Conservation (phyloP, 53 echinoderm and acorn worm genomes). For the Pentamera pediparva region DNA sequence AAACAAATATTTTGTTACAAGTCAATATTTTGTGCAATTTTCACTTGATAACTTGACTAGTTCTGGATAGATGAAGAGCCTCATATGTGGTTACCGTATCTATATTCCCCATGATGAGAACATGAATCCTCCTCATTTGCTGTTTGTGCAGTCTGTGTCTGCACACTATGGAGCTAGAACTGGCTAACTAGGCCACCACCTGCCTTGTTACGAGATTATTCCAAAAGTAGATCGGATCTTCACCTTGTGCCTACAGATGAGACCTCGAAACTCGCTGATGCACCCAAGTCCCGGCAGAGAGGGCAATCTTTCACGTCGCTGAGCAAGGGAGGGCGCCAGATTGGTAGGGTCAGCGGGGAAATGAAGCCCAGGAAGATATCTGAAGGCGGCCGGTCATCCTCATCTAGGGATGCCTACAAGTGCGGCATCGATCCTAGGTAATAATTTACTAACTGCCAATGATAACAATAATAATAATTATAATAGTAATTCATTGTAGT, state of each 20-base stretch:
- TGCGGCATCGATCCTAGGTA: constrained; percentile 30
- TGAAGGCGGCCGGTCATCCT: neutral
- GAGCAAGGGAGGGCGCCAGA: neutral
- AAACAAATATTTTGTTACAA: too few relatives aligned
- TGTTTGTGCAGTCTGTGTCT: neutral
- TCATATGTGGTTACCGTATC: too few relatives aligned
- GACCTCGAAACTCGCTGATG: neutral
- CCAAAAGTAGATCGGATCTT: neutral
- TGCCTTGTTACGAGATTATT: neutral
- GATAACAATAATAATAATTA: neutral
- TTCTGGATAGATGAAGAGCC: too few relatives aligned
- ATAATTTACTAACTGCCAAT: neutral
- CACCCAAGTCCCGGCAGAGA: neutral
- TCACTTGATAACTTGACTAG: too few relatives aligned
- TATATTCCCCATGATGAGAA: too few relatives aligned
- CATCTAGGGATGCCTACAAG: neutral
- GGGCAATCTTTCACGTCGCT: constrained; percentile 16
- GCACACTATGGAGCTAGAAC: neutral
- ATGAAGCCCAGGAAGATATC: constrained; percentile 3
- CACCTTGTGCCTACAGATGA: neutral
- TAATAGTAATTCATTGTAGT: neutral
- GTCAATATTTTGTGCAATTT: too few relatives aligned
- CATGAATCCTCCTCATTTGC: too few relatives aligned
- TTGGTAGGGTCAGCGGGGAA: neutral
- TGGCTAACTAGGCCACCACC: too few relatives aligned